A percentile compares a stretch with the other conserved stretches of the same genome.
These are phyloP conservation scores for Xiphorhynchus elegans DNA, from an alignment of 2,113 vertebrate species.

Conservation along the genomic window DNA sequence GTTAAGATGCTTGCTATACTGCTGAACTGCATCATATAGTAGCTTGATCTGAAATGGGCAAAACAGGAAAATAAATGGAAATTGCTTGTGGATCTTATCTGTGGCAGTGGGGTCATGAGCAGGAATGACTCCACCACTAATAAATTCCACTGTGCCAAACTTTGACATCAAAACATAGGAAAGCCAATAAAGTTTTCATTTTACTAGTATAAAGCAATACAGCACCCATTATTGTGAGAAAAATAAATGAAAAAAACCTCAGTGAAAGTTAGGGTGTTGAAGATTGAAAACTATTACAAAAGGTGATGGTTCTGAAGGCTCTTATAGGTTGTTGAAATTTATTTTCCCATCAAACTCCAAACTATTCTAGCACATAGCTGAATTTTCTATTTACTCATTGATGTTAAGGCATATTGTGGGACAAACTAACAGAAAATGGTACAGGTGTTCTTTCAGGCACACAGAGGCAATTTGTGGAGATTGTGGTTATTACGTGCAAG, in stretches of 20 bases:
- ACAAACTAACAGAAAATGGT: background rate
- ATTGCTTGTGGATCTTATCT: background rate
- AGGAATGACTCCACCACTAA: background rate
- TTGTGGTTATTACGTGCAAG: background rate
- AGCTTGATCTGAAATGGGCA: background rate
- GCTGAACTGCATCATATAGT: background rate
- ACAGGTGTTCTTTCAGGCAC: background rate
- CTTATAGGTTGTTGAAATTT: background rate
- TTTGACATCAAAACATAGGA: background rate
- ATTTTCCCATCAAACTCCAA: background rate
- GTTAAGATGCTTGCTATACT: background rate
- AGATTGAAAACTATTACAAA: background rate
- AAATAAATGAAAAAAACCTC: background rate
- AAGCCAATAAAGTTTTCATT: background rate
- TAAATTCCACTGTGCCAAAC: background rate
- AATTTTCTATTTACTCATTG: background rate
- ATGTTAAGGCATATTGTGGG: background rate
- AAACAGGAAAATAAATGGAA: background rate
- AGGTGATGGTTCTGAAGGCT: background rate
- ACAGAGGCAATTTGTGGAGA: background rate
- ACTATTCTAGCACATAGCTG: background rate
- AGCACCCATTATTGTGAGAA: background rate
- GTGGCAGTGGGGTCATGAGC: fast-evolving
- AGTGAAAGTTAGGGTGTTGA: background rate
- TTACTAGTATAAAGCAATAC: background rate